Evolutionary conservation across 2,797 vertebrate species (phyloP), one percentile per base, ranked within the genome.

Genomic region (Orientallactaga sibirica): DNA sequence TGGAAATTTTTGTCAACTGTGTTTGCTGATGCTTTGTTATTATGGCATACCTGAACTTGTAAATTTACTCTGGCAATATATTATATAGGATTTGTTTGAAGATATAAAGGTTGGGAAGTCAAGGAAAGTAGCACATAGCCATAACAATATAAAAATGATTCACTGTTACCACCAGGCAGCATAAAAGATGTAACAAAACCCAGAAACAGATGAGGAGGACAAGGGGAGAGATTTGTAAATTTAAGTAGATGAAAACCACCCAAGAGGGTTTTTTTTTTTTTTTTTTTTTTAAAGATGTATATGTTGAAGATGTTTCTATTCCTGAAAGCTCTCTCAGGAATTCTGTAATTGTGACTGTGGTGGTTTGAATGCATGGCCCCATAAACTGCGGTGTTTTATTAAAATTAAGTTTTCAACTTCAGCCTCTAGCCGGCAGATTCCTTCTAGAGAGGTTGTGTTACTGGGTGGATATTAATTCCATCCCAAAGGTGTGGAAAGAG

Each of bases 81-180:
- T 73, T 8, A 62, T n/a, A 75, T 22, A 64, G 9, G 5, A 48
- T 29, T 76, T 27, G 52, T 3, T 14, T 16, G 55, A 58, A 58
- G 55, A 58, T 16, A 58, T 16, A 58, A 58, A 15, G 3, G 55
- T 11, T 55, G 55, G 0, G 8, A 48, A 66, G 7, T 5, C 8
- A 66, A 83, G 27, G 1, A 83, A n/a, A 8, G 71, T 58, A 43
- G 2, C 48, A 29, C 3, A 48, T 37, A 87, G 4, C 10, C 14
- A 5, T 27, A 83, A 22, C 11, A 84, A 71, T 61, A 78, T 18
- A 93, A 86, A 84, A 77, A 82, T 84, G 43, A 70, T 81, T 88
- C 4, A 7, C 48, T 89, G 5, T 75, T 37, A 91, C 11, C 68
- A 90, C 55, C 29, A 80, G 41, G 14, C 10, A 70, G 27, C 41